Evolutionary conservation across 1,140 invertebrate genomes (phyloP), one percentile per base, ranked within the genome.

Genomic region (Monochamus saltuarius): DNA sequence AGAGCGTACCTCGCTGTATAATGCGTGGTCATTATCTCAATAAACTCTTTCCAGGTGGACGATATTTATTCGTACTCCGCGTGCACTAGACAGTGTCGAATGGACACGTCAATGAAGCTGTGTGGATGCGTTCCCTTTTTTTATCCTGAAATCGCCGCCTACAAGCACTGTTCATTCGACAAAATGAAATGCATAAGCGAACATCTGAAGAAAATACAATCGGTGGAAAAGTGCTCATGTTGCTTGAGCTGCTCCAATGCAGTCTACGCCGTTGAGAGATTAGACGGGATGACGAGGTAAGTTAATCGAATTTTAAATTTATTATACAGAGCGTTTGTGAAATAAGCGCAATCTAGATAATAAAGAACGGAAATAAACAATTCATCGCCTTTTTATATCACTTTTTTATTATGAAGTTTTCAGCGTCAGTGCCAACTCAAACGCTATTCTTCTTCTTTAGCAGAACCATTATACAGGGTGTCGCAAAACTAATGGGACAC

Each of bases 181-280:
- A 82, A 86, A 60, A 73, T 87, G 42, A 65, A 71, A 29, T 88
- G 86, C 62, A 79, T 88, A 29, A 77, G 80, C 0, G 74, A 80
- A 29, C 73, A 83, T 67, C 74, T 78, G 52, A 70, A 77, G 2
- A 78, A 80, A 52, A 86, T 87, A 37, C 82, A 79, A 17, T 80
- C 83, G 42, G 80, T 85, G 1, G 81, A 82, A 39, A 77, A 78
- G 36, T 89, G 87, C 60, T 63, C 78, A 3, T 89, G 87, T 71
- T 83, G 87, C 63, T 75, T 89, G 0, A 85, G 86, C 16, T 89
- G 87, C 70, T 81, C 80, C 2, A 87, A 89, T 64, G 87, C 86
- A 0, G 84, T 89, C 0, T 89, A 88, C 57, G 87, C 88, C 75
- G 84, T 88, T 1, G 87, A 88, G 68, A 88, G 87, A 45, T 14